Evolutionary conservation across 2,113 vertebrate species (phyloP), one percentile per base, ranked within the genome.

Genomic region (Tympanuchus pallidicinctus): DNA sequence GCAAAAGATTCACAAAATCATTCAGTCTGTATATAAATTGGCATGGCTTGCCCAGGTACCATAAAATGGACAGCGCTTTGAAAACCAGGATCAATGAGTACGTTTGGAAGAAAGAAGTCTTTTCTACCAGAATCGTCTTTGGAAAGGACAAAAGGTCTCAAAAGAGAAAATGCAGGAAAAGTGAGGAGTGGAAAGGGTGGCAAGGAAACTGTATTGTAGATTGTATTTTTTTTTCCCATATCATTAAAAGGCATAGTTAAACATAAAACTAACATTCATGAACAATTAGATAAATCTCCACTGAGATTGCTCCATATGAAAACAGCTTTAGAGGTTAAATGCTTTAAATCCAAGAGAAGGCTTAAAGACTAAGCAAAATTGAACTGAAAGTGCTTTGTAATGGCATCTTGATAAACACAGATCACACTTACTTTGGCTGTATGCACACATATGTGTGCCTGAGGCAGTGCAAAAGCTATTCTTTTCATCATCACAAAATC

Each of bases 251-350:
- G 28, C 78, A 88, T 52, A 40, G 60, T 67, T 70, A 92, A 59
- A 32, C 25, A 20, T 73, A 92, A 96, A 36, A 95, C 36, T 72
- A 73, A 40, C 48, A 52, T 65, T 79, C 20, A 30, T 36, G 54
- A 91, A 57, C 87, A 88, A 70, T 93, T 81, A 90, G 72, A 71
- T 64, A 95, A 91, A 91, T 67, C 86, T 95, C 83, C 78, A 81
- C 59, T 67, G 77, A 96, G 86, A 93, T 28, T 75, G 69, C 27
- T 66, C 73, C 32, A 52, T 42, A 38, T 16, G 18, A 82, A 95
- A 95, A 90, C 75, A 89, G 40, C 21, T 90, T 89, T 79, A 78
- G 67, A 94, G 57, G 64, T 94, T 74, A 71, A 61, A 50, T 24
- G 24, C 65, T 95, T 94, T 86, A 47, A 90, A 90, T 90, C 78